phyloP scores from a whole-genome alignment of 1,140 invertebrate species.

The Bombus ignitus region DNA sequence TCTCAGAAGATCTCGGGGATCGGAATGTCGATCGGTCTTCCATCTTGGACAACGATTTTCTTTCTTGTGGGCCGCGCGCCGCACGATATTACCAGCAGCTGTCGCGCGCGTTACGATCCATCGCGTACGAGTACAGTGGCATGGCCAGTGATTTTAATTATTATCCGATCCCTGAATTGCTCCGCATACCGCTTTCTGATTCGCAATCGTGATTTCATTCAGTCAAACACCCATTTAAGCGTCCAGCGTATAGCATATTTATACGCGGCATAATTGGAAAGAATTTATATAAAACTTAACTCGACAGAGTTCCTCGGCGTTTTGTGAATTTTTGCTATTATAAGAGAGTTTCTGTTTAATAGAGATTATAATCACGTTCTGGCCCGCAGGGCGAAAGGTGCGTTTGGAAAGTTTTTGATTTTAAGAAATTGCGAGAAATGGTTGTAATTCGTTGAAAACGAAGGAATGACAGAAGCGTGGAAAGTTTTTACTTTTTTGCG shows the following conservation, averaged over 20 bases:
- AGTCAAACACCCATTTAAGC: background rate
- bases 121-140: background rate
- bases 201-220: background rate
- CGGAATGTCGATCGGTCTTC: conserved; percentile 53
- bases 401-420: background rate
- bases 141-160: conserved; percentile 41
- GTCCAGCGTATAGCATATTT: no score
- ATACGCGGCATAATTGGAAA: background rate
- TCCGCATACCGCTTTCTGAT: background rate
- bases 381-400: background rate
- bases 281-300: background rate
- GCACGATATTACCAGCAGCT: conserved; percentile 37
- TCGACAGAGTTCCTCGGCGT: background rate
- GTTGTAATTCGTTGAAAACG: no score
- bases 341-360: background rate
- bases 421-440: background rate
- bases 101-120: conserved; percentile 22
- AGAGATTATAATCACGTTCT: background rate
- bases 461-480: no score
- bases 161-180: background rate
- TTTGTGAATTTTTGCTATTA: background rate
- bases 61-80: conserved; percentile 14
- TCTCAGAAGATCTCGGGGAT: conserved; percentile 45
- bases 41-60: conserved; percentile 33
- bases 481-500: background rate